Base-by-base conservation (phyloP, 2,888 invertebrate species). In the Taenaris catops region DNA sequence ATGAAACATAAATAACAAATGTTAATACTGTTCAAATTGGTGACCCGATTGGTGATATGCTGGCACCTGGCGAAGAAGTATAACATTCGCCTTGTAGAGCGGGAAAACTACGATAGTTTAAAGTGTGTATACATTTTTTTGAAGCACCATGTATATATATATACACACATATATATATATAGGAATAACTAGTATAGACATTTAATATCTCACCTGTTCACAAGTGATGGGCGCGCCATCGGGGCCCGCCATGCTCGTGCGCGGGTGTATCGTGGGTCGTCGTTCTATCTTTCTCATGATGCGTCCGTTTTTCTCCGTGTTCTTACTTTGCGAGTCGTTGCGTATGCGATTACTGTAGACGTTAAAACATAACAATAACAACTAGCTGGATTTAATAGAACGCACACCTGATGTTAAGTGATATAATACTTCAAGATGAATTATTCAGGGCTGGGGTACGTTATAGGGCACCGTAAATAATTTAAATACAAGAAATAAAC, bases 61-160 rank as follows among this genome's bases (percentile, higher is more conserved):
- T n/a, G n/a, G n/a, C n/a, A n/a, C n/a, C n/a, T n/a, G n/a, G n/a
- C n/a, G n/a, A n/a, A n/a, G n/a, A n/a, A n/a, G n/a, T n/a, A n/a
- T n/a, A n/a, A n/a, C n/a, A n/a, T n/a, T n/a, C n/a, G n/a, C n/a
- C n/a, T n/a, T n/a, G n/a, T n/a, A n/a, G n/a, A n/a, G n/a, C n/a
- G n/a, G 83, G 50, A 78, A 74, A 41, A 80, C 72, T 6, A 81
- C 58, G 45, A 79, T 75, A 0, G 76, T 78, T 44, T 79, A 79
- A 61, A 80, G 67, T 0, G 75, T 76, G 58, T n/a, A n/a, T 83
- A 84, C 28, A 71, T 72, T 46, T 84, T 84, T 1, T 70, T 66
- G 49, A 86, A 87, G 3, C 71, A 14, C 14, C 14, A 3, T 14
- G 14, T 14, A 14, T 14, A 14, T 14, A 14, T 3, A 14, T 3